These are phyloP conservation scores for Cebidichthys violaceus DNA, from an alignment of 2,113 vertebrate species.

Conservation along the genomic window DNA sequence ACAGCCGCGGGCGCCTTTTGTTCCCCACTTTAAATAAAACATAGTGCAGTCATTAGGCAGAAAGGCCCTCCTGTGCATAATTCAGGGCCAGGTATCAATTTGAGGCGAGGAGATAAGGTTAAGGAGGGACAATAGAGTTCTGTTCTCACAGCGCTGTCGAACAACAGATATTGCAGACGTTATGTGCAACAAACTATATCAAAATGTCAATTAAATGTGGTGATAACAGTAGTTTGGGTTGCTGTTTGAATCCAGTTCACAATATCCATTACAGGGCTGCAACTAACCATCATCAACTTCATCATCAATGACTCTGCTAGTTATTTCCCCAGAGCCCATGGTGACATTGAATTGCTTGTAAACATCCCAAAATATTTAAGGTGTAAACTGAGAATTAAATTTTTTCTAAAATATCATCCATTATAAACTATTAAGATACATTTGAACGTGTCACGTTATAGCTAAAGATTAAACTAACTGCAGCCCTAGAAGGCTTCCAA, in stretches of 20 bases:
- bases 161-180: constrained; percentile 14
- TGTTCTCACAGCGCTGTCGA: constrained; percentile 8
- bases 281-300: background rate
- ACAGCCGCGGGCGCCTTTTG: constrained; percentile 61
- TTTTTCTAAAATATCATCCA: background rate
- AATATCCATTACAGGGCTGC: background rate
- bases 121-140: constrained; percentile 1
- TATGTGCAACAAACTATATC: background rate
- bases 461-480: background rate
- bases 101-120: constrained; percentile 32
- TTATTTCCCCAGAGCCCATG: background rate
- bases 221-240: constrained; percentile 46
- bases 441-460: background rate
- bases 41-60: constrained; percentile 70
- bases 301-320: background rate
- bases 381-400: background rate
- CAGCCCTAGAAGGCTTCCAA: too few species aligned
- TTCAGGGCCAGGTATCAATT: constrained; percentile 69
- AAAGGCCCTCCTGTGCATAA: constrained; percentile 77
- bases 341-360: background rate
- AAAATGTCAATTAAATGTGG: constrained; percentile 24
- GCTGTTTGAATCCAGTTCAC: background rate
- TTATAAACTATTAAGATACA: background rate
- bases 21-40: constrained; percentile 82
- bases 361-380: background rate